These are phyloP conservation scores for Tetranychus piercei DNA, from an alignment of 2,888 invertebrate genomes.

Conservation along the genomic window DNA sequence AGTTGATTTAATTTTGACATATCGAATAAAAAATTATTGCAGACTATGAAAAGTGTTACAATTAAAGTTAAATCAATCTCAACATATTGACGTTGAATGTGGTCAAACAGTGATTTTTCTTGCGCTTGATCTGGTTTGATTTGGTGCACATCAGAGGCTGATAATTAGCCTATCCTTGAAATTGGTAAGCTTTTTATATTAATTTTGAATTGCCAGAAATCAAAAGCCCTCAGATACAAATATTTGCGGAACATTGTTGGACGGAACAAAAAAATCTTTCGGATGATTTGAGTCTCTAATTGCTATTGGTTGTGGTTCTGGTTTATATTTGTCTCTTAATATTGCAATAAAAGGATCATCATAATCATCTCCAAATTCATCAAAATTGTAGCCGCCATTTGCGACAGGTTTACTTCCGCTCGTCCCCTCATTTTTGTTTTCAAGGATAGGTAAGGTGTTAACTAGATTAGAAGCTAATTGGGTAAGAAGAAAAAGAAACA, in stretches of 20 bases:
- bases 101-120: too few species aligned
- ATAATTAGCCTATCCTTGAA: too few species aligned
- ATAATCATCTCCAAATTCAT: not conserved
- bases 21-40: too few species aligned
- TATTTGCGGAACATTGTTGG: not conserved
- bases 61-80: too few species aligned
- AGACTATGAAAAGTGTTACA: too few species aligned
- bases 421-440: not conserved
- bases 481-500: not conserved
- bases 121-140: too few species aligned
- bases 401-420: not conserved
- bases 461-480: not conserved
- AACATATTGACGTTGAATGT: too few species aligned
- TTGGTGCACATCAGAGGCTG: too few species aligned
- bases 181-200: too few species aligned
- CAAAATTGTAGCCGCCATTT: not conserved
- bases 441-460: not conserved
- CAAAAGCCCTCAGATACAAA: not conserved
- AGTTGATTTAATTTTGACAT: too few species aligned
- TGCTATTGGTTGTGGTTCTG: not conserved
- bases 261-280: not conserved
- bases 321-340: not conserved
- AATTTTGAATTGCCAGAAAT: not conserved
- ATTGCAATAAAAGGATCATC: not conserved
- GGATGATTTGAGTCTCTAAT: not conserved